Base-by-base conservation (phyloP, 2,888 invertebrate species). In the Caenorhabditis sp. region DNA sequence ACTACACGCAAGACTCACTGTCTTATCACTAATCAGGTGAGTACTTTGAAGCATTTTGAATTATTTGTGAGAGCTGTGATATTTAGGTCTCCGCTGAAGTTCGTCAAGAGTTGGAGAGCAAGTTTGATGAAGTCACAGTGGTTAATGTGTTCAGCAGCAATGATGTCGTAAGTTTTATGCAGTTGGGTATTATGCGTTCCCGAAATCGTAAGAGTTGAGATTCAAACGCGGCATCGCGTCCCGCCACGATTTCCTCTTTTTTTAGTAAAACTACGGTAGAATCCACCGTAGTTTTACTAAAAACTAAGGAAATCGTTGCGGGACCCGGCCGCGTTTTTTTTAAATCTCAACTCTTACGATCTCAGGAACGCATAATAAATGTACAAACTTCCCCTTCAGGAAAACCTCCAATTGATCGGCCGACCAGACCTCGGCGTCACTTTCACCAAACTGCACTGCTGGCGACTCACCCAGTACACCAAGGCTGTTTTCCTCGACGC, bases 401-500 rank as follows among this genome's bases (percentile, higher is more conserved):
- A 95, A 18, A 97, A 99, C 93, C 94, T 99, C 88, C 95, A 95
- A 5, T 93, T 99, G 71, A 93, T 99, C 90, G 95, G 95, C 88
- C 94, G 98, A 89, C 98, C 98, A 24, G 98, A 99, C 93, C 94
- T 99, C 85, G 98, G 98, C 87, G 95, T 98, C 91, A 99, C 98
- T 85, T 98, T 99, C 93, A 99, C 99, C 85, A 99, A 99, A 93
- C 94, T 99, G 83, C 97, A 99, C 93, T 98, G 97, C 93, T 99
- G 99, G 99, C 95, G 95, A 90, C 94, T 99, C 84, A 96, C 96
- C 72, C 96, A 98, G 93, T 99, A 95, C 93, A 95, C 95, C 86
- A 99, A 98, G 94, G 97, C 97, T 92, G 97, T 99, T 9, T 99
- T 99, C 93, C 94, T 99, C 89, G 99, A 99, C 93, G 97, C 99